A percentile compares a stretch with the other conserved stretches of the same genome.
Conservation (phyloP, 30 jellyfish, hydroid and myxozoan genomes). For the Cassiopea andromeda region DNA sequence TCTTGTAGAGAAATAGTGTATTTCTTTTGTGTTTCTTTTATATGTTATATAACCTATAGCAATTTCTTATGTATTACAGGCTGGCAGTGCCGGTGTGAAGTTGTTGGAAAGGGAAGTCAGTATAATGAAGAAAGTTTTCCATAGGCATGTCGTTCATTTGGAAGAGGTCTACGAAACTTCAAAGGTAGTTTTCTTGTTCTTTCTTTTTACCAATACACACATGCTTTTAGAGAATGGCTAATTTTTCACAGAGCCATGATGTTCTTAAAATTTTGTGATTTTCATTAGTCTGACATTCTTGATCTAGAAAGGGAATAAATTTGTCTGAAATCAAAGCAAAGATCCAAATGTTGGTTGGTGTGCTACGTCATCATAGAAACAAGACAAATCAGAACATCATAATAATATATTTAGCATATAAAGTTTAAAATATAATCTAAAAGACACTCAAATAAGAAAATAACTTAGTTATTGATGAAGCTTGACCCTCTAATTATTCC, state of each 20-base stretch:
- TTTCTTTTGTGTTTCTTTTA: not conserved
- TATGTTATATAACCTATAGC: not conserved
- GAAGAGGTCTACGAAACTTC: constrained; percentile 95
- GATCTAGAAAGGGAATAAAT: no score
- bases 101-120: constrained; percentile 91
- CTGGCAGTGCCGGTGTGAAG: constrained; percentile 95
- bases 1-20: not conserved
- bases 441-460: no score
- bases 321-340: no score
- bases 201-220: not conserved
- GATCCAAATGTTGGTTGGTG: no score
- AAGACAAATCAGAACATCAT: no score
- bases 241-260: not conserved
- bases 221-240: not conserved
- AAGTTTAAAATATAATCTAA: no score
- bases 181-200: constrained; percentile 51
- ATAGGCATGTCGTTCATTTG: constrained; percentile 69
- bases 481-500: no score
- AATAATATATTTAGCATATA: no score
- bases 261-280: not conserved
- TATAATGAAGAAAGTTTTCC: constrained; percentile 87
- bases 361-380: no score
- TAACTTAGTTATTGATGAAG: no score
- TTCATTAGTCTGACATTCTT: no score
- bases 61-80: constrained; percentile 51